phyloP scores from a whole-genome alignment of 2,113 vertebrate genomes.

The Puntigrus tetrazona region DNA sequence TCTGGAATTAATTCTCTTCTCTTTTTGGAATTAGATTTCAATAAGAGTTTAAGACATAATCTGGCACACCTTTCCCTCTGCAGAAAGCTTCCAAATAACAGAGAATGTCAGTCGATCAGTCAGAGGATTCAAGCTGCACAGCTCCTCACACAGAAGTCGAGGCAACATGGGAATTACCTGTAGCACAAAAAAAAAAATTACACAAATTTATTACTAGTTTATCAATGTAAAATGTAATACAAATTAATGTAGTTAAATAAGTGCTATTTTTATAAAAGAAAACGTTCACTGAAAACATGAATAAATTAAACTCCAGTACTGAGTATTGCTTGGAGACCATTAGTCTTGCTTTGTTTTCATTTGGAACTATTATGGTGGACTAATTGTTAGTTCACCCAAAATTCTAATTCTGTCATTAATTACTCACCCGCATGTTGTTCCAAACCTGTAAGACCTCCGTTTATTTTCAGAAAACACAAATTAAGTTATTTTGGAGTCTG shows the following conservation, averaged over 20 bases:
- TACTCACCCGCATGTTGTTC: too few species aligned
- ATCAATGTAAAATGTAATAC: background rate
- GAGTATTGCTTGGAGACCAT: background rate
- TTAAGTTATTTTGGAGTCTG: too few species aligned
- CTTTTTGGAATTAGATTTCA: background rate
- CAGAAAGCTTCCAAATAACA: slow-evolving; percentile 91
- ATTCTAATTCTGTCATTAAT: too few species aligned
- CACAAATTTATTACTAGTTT: background rate
- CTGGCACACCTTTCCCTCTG: slow-evolving; percentile 83
- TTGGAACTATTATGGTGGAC: background rate
- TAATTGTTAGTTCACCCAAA: background rate
- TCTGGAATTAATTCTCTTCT: too few species aligned
- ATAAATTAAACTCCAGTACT: background rate
- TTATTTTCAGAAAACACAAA: too few species aligned
- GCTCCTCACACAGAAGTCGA: slow-evolving; percentile 89
- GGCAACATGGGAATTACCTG: slow-evolving; percentile 98
- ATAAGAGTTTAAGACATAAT: background rate
- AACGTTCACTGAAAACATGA: too few species aligned
- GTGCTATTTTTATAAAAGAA: too few species aligned
- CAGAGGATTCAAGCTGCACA: slow-evolving; percentile 96
- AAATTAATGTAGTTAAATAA: background rate
- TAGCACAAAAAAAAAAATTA: slow-evolving; percentile 16
- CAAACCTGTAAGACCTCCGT: too few species aligned
- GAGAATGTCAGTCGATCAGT: slow-evolving; percentile 91
- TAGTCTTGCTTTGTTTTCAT: background rate